Base-by-base conservation (phyloP, 2,797 vertebrate species). In the Pseudocheirus occidentalis region DNA sequence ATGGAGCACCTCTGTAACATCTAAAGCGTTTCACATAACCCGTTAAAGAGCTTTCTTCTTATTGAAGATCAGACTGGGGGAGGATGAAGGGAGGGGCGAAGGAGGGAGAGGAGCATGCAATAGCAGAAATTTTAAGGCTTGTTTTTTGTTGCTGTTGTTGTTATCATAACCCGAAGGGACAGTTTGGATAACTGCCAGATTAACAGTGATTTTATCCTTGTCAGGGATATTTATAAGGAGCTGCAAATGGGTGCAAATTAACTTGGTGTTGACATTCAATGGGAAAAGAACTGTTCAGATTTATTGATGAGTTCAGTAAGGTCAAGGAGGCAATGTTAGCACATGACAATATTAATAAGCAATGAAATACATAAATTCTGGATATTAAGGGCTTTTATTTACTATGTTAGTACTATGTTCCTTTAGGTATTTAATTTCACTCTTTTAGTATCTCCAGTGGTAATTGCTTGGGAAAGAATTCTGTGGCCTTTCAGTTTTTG, bases 291-390 rank as follows among this genome's bases (percentile, higher is more conserved):
- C 93, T 94, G 52, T 92, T 73, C 91, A 46, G 87, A 10, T 94
- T 95, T 94, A 91, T 97, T 94, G 95, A 95, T 90, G 94, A 94
- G 91, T 92, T 73, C 56, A 90, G 55, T 16, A 91, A 95, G 66
- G 54, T 91, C 89, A 89, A 55, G 95, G 93, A 95, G 87, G 55
- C 91, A 81, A 89, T 57, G 95, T 28, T n/a, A 50, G 6, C 12
- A 53, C 46, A 40, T 4, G 55, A 90, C 58, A 21, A 92, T 96
- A 46, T 40, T 92, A 54, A 62, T 87, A 27, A 87, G 24, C 73
- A 46, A 16, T 50, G 6, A 27, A 50, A 87, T 13, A 28, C 90
- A 27, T 57, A 81, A 93, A 58, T 56, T 92, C 87, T 93, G 95
- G 93, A 95, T 94, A 87, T 46, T 87, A 95, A 93, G 58, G 31